phyloP scores from a whole-genome alignment of 2,113 vertebrate genomes.

The Sterna hirundo region DNA sequence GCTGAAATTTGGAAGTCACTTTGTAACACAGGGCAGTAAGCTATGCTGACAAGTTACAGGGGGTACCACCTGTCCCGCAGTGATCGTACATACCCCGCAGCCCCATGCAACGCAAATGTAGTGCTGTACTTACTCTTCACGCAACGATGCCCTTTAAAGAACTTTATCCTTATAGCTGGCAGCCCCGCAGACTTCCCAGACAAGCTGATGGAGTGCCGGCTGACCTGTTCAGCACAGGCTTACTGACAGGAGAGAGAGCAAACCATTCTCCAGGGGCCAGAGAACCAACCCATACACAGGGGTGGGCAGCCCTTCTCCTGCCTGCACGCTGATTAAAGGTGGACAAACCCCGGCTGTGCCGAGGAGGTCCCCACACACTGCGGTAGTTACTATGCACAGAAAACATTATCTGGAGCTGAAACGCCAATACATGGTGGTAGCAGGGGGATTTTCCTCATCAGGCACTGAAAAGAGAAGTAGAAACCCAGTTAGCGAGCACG shows the following conservation, averaged over 20 bases:
- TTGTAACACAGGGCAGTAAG: not conserved
- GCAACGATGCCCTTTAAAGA: not conserved
- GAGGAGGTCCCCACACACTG: not conserved
- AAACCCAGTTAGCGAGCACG: not conserved
- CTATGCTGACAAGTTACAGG: not conserved
- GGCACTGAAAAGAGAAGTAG: not conserved
- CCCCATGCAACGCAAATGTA: fast-evolving
- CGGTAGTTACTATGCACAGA: fast-evolving
- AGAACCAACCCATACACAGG: not conserved
- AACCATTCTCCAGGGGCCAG: not conserved
- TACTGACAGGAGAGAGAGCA: not conserved
- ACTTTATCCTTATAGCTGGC: not conserved
- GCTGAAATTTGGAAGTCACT: not conserved
- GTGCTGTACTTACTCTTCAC: not conserved
- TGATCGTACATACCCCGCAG: not conserved
- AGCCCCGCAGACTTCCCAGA: not conserved
- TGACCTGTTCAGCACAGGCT: not conserved
- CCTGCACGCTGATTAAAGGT: not conserved
- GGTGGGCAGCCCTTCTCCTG: not conserved
- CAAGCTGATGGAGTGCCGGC: not conserved
- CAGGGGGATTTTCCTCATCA: not conserved
- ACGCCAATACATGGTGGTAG: not conserved
- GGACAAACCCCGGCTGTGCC: not conserved
- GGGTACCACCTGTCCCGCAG: not conserved
- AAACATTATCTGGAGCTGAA: not conserved